Evolutionary conservation across 2,888 invertebrate genomes (phyloP), one percentile per base, ranked within the genome.

Genomic region (Chironomus tentans): DNA sequence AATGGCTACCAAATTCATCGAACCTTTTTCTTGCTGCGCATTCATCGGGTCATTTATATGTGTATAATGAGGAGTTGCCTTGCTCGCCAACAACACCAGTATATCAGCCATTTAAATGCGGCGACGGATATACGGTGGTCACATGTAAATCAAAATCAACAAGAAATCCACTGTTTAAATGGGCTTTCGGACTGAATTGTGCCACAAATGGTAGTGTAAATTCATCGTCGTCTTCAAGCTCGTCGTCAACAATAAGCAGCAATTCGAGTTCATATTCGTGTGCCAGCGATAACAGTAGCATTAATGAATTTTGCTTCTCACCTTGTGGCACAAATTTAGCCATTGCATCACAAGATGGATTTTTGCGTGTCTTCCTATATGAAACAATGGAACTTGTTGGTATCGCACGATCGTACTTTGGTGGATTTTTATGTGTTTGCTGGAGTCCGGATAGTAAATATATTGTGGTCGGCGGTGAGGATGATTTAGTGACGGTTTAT

Each of bases 401-500:
- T 15, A 88, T 92, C 77, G 97, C 97, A 78, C 88, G 97, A 78
- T 98, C 98, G 80, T 99, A 98, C 84, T 99, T 99, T 84, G 99
- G 99, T 71, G 98, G 98, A 50, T 91, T 99, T 80, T 85, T 98
- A 65, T 98, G 98, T 84, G 97, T 98, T 3, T 94, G 96, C 81
- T 99, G 99, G 99, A 96, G 98, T 10, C 97, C 97, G 0, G 98
- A 99, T 84, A 93, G 94, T 69, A 92, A 93, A 81, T 94, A 97
- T 81, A 95, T 97, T 71, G 96, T 95, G 0, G 95, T 96, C 0
- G 99, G 99, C 0, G 99, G 99, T 4, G 99, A 99, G 85, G 99
- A 99, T 85, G 99, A 99, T 85, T 87, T 99, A 77, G 94, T 99
- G 72, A 98, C 98, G 0, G 93, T 99, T 50, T 99, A 97, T 94